Percentiles rank a stretch among this genome's conserved stretches.
phyloP scores from a whole-genome alignment of 2,113 vertebrate species.

The Raja brachyura region DNA sequence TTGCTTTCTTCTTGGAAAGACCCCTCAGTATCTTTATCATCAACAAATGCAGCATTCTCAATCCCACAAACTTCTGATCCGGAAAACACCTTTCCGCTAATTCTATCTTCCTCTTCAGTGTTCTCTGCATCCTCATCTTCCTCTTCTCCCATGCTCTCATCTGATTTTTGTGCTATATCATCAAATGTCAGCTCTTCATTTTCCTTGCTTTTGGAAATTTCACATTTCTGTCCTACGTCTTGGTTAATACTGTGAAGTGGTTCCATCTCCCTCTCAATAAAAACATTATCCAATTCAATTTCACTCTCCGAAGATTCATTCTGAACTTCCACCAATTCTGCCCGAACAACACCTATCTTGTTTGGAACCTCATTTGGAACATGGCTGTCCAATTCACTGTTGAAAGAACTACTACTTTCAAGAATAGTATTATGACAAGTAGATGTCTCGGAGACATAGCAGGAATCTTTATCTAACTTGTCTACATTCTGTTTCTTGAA shows the following conservation, averaged over 20 bases:
- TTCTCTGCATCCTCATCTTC: conserved; percentile 50
- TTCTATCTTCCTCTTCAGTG: conserved; percentile 47
- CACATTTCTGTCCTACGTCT: conserved; percentile 19
- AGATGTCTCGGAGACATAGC: not conserved
- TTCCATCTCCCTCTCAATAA: conserved; percentile 48
- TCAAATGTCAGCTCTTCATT: not conserved
- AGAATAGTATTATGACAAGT: not conserved
- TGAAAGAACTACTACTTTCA: not conserved
- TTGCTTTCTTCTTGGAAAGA: conserved; percentile 40
- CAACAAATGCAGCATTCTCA: conserved; percentile 81
- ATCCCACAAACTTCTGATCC: conserved; percentile 65
- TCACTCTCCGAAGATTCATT: conserved; percentile 71
- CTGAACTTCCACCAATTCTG: conserved; percentile 65
- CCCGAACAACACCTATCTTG: conserved; percentile 52
- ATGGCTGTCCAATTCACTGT: not conserved
- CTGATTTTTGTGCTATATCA: conserved; percentile 16
- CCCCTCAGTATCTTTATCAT: conserved; percentile 64
- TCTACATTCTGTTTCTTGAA: conserved; percentile 46
- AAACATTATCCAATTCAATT: conserved; percentile 50
- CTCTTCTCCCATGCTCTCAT: conserved; percentile 47
- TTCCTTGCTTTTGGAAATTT: conserved; percentile 39
- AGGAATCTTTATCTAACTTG: conserved; percentile 21
- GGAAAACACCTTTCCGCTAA: conserved; percentile 44
- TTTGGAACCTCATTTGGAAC: not conserved
- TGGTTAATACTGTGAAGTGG: conserved; percentile 39